Base-by-base conservation (phyloP, 2,888 invertebrate species). In the Limnephilus marmoratus region DNA sequence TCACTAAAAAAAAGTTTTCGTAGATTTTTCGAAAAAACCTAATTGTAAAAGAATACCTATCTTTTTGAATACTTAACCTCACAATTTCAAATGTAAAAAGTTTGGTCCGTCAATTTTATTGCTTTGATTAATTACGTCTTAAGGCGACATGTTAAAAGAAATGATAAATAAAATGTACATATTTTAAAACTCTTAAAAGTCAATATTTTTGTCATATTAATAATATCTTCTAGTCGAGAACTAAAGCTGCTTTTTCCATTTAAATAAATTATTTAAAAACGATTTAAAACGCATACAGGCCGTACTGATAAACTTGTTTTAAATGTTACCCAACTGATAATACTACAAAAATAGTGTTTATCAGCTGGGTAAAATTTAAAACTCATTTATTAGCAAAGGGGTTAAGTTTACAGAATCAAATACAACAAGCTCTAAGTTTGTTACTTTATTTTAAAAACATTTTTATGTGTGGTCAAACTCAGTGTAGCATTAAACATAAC, bases 71-170 rank as follows among this genome's bases (percentile, higher is more conserved):
- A 68, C n/a, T 68, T 68, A 68, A n/a, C 68, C 68, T 68, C 68
- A 68, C 68, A n/a, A 68, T 68, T 68, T 68, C 24, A 68, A 68
- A 68, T 68, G 68, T 68, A 68, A 68, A 68, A 68, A 24, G 9
- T 68, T 68, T 68, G 68, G n/a, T 68, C 68, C 68, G 68, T 68
- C 68, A 68, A 68, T n/a, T 68, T 68, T 68, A 68, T 68, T 68
- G 68, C 68, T 68, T 68, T 68, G 24, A 68, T 68, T 68, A n/a
- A n/a, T 24, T 68, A 68, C 5, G 9, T 24, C 24, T 24, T 68
- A n/a, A 24, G 24, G 9, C 24, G 5, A 24, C 24, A 68, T 53
- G 53, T 53, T 53, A 53, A 53, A 53, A 15, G 18, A 53, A 53
- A 53, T 18, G 24, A 68, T 68, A 68, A 68, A 68, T 68, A 68